These are phyloP conservation scores for Polypedilum pembai DNA, from an alignment of 1,140 invertebrate species.

Conservation along the genomic window DNA sequence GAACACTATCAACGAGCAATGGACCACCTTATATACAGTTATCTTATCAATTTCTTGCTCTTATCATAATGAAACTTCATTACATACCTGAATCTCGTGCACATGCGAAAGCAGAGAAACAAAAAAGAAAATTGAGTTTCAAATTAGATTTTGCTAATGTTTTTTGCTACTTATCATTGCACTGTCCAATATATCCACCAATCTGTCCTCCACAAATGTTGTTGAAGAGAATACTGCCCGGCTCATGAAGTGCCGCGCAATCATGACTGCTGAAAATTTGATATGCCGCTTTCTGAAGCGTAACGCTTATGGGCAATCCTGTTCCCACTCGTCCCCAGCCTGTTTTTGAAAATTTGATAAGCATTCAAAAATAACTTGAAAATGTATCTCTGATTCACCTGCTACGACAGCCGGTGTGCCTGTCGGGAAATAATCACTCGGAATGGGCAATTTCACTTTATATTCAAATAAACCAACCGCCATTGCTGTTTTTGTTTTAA, in stretches of 20 bases:
- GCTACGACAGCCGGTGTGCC: slow-evolving; percentile 34
- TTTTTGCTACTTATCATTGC: slow-evolving; percentile 36
- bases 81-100: neutral
- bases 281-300: slow-evolving; percentile 41
- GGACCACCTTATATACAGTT: slow-evolving; percentile 41
- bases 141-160: neutral
- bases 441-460: slow-evolving; percentile 35
- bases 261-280: slow-evolving; percentile 40
- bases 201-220: slow-evolving; percentile 43
- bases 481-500: slow-evolving; percentile 38
- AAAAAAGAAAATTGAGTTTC: neutral
- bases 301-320: slow-evolving; percentile 29
- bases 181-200: slow-evolving; percentile 44
- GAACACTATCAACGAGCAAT: slow-evolving; percentile 38
- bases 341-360: neutral
- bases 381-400: neutral
- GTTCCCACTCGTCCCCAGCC: slow-evolving; percentile 42
- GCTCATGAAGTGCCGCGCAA: slow-evolving; percentile 37
- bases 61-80: neutral
- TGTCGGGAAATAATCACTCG: slow-evolving; percentile 31
- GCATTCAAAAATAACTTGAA: neutral
- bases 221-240: slow-evolving; percentile 35
- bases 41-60: neutral
- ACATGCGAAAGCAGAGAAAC: neutral
- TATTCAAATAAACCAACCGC: slow-evolving; percentile 33